Base-by-base conservation (phyloP, 2,888 invertebrate species). In the Tethea ocularis region DNA sequence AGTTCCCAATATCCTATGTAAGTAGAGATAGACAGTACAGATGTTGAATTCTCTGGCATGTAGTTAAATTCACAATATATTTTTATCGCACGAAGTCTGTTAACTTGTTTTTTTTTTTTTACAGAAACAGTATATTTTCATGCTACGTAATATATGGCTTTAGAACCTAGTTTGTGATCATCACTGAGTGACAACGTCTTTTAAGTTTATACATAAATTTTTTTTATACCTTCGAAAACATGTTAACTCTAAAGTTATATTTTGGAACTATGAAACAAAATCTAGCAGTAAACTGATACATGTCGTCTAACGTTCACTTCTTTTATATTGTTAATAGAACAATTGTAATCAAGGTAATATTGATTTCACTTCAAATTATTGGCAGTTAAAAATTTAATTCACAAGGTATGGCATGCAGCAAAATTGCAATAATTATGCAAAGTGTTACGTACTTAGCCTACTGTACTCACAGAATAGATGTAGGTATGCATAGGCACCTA, bases 311-410 rank as follows among this genome's bases (percentile, higher is more conserved):
- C 61, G 60, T 52, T 33, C 56, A 62, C 65, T 74, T 65, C 77
- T 82, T 83, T 77, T 83, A 83, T 83, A 83, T 75, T 61, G 58
- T 66, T 68, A 65, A 66, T 52, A 68, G 64, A 63, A 62, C 63
- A 67, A 71, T 64, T 64, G 54, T 61, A 59, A 67, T 60, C 68
- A 75, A 73, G 69, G 73, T 70, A 64, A 75, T 57, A 57, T 64
- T 63, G 71, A 72, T 74, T 74, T 75, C 71, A 68, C 64, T 71
- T 58, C 57, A 72, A 69, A 63, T 72, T 62, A 73, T 67, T 55
- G 61, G 52, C 59, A 62, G 58, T 66, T 67, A 69, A 67, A 66
- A 64, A 68, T 69, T 67, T 66, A 68, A 67, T 64, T 63, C 61
- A 61, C 63, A 55, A 60, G 51, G 36, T 58, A 59, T 53, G 59